Conservation (phyloP, 2,888 invertebrate species). For the Pyrgus malvae region DNA sequence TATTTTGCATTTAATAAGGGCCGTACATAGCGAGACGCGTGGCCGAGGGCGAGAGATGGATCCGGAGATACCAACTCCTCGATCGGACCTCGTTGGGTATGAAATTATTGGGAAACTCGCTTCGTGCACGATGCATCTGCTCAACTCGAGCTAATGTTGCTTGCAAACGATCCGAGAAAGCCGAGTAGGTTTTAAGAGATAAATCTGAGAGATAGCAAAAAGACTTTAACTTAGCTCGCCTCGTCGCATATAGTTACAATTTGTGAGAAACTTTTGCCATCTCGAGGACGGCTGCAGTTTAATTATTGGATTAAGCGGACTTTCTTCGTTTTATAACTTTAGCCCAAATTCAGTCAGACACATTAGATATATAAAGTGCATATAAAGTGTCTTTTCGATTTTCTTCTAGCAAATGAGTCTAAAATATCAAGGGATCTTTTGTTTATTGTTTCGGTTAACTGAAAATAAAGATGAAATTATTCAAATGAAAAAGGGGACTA, state of each 20-base stretch:
- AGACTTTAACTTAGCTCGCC: constrained; percentile 45
- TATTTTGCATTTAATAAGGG: constrained; percentile 79
- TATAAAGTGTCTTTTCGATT: background rate
- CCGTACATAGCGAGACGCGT: constrained; percentile 57
- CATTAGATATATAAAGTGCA: no score
- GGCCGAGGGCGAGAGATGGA: constrained; percentile 74
- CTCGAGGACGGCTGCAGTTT: constrained; percentile 33
- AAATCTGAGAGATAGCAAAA: constrained; percentile 63
- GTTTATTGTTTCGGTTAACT: no score
- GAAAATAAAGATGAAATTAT: no score
- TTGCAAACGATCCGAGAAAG: constrained; percentile 63
- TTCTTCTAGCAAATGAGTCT: no score
- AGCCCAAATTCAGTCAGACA: background rate
- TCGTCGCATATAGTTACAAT: constrained; percentile 52
- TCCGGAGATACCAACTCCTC: constrained; percentile 57
- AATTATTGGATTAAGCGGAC: constrained; percentile 29
- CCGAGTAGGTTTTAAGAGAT: constrained; percentile 67
- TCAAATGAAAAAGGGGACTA: no score
- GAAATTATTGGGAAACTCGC: constrained; percentile 78
- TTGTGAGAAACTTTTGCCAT: constrained; percentile 40
- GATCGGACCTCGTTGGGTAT: constrained; percentile 66
- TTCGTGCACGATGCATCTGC: constrained; percentile 77
- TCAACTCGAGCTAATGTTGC: constrained; percentile 58
- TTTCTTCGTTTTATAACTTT: constrained; percentile 14
- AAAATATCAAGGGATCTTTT: no score